Evolutionary conservation across 2,888 invertebrate genomes (phyloP).

Genomic region (Idaea biselata): DNA sequence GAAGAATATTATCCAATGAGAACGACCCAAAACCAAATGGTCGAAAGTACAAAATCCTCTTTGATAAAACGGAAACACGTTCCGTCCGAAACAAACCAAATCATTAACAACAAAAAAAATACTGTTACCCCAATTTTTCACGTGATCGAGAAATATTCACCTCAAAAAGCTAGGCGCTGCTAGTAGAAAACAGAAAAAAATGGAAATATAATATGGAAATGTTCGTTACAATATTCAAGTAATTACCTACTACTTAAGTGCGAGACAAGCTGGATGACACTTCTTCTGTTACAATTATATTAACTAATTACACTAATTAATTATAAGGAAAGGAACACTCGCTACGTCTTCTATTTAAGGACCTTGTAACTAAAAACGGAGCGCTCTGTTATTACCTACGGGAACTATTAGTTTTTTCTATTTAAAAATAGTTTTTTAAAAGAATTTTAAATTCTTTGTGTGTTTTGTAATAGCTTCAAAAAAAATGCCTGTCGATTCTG

Average conservation of each 20-base stretch:
- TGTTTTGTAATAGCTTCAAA: too few relatives aligned
- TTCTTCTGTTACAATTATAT: background rate
- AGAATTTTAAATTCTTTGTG: too few relatives aligned
- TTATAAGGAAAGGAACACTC: background rate
- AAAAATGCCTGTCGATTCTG: too few relatives aligned
- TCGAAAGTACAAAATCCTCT: slow-evolving; percentile 10
- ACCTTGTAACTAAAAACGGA: background rate
- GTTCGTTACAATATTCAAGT: background rate
- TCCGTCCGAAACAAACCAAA: too few relatives aligned
- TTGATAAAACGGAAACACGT: slow-evolving; percentile 11
- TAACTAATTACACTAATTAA: background rate
- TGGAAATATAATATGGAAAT: background rate
- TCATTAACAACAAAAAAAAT: too few relatives aligned
- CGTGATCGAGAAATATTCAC: too few relatives aligned
- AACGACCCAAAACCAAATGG: background rate
- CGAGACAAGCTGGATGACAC: background rate
- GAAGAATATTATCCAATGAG: background rate
- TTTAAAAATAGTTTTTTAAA: too few relatives aligned
- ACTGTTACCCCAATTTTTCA: too few relatives aligned
- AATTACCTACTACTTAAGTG: background rate
- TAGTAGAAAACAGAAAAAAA: background rate
- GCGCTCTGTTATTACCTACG: too few relatives aligned
- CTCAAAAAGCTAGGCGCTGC: too few relatives aligned
- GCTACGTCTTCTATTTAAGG: background rate
- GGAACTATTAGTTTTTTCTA: too few relatives aligned